Evolutionary conservation across 2,888 invertebrate genomes (phyloP).

Genomic region (Tromatobia lineatoria): DNA sequence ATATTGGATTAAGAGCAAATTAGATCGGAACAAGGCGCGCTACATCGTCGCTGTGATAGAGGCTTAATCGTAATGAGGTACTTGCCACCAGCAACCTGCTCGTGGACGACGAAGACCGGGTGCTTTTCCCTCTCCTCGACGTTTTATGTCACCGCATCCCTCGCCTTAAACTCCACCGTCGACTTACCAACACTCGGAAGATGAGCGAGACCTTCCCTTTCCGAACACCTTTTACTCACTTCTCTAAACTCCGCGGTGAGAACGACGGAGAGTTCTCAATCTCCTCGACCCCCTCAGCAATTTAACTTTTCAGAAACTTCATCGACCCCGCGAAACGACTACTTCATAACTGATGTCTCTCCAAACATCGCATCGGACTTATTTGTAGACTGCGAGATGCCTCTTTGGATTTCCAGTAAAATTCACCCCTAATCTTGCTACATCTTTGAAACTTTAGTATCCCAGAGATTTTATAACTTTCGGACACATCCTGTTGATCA

Average conservation of each 20-base stretch:
- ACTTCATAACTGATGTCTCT: slow-evolving; percentile 21
- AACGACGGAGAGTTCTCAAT: slow-evolving; percentile 9
- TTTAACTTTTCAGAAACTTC: slow-evolving; percentile 60
- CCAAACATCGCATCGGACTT: neutral
- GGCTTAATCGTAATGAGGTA: slow-evolving; percentile 59
- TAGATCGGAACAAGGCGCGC: slow-evolving; percentile 48
- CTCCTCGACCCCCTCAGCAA: slow-evolving; percentile 29
- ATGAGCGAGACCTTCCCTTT: neutral
- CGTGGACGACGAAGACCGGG: slow-evolving; percentile 21
- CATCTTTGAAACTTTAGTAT: neutral
- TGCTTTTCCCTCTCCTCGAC: slow-evolving; percentile 7
- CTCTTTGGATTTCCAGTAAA: neutral
- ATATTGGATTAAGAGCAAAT: slow-evolving; percentile 64
- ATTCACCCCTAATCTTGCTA: neutral
- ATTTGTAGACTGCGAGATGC: neutral
- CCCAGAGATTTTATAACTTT: neutral
- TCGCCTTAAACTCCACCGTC: neutral
- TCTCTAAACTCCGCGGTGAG: neutral
- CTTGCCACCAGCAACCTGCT: slow-evolving; percentile 32
- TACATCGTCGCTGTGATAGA: slow-evolving; percentile 46
- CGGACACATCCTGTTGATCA: neutral
- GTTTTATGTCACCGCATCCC: neutral
- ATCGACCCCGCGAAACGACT: neutral
- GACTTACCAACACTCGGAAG: slow-evolving; percentile 16
- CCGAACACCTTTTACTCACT: neutral